phyloP scores from a whole-genome alignment of 2,797 vertebrate genomes.

The Mormyrus proboscirostris region DNA sequence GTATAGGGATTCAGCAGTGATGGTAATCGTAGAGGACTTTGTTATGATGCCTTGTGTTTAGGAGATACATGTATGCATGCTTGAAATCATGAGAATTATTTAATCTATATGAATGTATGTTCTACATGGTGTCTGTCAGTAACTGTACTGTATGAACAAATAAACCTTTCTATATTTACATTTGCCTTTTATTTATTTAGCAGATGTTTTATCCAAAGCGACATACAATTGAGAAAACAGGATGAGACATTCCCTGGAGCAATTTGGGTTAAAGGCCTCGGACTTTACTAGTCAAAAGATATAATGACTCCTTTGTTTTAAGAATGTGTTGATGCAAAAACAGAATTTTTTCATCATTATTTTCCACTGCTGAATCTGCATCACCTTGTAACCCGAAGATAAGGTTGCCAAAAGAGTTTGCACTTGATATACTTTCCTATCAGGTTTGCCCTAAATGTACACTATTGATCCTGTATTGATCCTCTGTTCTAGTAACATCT shows the following conservation, averaged over 20 bases:
- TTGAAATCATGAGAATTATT: not conserved
- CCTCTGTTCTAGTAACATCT: not conserved
- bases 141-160: not conserved
- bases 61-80: not conserved
- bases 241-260: not conserved
- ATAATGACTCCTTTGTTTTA: not conserved
- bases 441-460: not conserved
- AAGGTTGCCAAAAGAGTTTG: not conserved
- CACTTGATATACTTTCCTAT: not conserved
- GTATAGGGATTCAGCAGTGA: not conserved
- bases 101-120: not conserved
- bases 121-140: not conserved
- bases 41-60: not conserved
- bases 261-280: not conserved
- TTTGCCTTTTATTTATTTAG: not conserved
- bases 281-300: not conserved
- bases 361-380: not conserved
- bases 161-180: not conserved
- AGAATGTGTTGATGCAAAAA: not conserved
- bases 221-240: not conserved
- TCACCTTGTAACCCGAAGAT: not conserved
- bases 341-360: not conserved
- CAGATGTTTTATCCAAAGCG: not conserved
- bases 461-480: not conserved
- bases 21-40: not conserved